Evolutionary conservation across 1,140 invertebrate genomes (phyloP).

Genomic region (Colletes latitarsis): DNA sequence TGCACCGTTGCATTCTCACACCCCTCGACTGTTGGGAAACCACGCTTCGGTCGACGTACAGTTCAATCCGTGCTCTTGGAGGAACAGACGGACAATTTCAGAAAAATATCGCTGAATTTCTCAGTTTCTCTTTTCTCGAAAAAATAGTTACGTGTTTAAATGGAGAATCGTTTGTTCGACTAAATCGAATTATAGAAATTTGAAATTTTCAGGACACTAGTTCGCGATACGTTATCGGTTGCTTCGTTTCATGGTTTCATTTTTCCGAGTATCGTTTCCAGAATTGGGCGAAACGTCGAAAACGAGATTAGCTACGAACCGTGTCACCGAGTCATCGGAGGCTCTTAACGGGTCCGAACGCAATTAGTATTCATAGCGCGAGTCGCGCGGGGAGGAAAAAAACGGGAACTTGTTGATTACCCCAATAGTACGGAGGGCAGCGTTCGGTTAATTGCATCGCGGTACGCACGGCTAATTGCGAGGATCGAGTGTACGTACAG

Average conservation of each 20-base stretch:
- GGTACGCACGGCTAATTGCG: conserved; percentile 51
- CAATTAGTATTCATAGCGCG: conserved; percentile 50
- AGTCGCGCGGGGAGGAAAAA: conserved; percentile 10
- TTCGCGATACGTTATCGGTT: conserved; percentile 49
- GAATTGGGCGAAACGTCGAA: conserved; percentile 31
- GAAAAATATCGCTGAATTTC: too few species aligned
- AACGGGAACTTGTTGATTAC: conserved; percentile 57
- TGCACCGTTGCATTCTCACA: background rate
- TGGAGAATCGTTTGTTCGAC: too few species aligned
- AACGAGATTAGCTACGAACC: conserved; percentile 36
- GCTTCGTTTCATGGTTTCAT: background rate
- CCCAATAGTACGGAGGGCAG: conserved; percentile 14
- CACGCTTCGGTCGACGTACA: conserved; percentile 61
- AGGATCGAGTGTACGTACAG: background rate
- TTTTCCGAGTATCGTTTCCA: too few species aligned
- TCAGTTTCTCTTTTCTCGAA: too few species aligned
- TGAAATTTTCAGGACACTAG: conserved; percentile 4
- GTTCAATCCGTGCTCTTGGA: conserved; percentile 58
- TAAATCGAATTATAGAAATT: too few species aligned
- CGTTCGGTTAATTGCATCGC: conserved; percentile 60
- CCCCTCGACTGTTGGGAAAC: conserved; percentile 39
- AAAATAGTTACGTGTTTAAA: too few species aligned
- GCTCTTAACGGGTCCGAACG: conserved; percentile 26
- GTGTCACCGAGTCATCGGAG: conserved; percentile 22
- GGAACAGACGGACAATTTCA: too few species aligned